Conservation (phyloP, 2,797 vertebrate species). For the Botia almorhae region DNA sequence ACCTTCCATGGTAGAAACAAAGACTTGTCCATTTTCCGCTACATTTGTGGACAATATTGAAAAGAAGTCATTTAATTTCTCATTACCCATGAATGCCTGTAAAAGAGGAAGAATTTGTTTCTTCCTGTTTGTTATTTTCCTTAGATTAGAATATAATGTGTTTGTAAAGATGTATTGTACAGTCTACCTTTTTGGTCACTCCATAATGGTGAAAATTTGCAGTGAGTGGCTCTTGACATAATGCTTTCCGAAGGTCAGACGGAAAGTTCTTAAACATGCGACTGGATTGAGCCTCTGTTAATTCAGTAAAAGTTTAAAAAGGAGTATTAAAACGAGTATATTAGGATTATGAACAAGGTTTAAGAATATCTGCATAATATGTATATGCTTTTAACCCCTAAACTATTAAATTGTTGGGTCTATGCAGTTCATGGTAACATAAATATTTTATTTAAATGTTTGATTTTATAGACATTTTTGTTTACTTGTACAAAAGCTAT, state of each 20-base stretch:
- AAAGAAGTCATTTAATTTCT: conserved; percentile 75
- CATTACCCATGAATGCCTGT: conserved; percentile 74
- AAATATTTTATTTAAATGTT: too few relatives aligned
- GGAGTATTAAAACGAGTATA: background rate
- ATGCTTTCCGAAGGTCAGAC: conserved; percentile 68
- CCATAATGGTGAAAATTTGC: conserved; percentile 83
- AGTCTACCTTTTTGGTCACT: conserved; percentile 71
- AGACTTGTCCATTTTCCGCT: conserved; percentile 71
- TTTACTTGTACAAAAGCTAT: too few relatives aligned
- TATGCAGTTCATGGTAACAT: too few relatives aligned
- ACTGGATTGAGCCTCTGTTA: conserved; percentile 74
- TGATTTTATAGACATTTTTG: too few relatives aligned
- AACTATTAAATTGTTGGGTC: too few relatives aligned
- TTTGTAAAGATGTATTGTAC: background rate
- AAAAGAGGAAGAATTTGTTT: conserved; percentile 16
- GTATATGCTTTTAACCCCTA: background rate
- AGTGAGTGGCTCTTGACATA: conserved; percentile 77
- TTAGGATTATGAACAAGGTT: background rate
- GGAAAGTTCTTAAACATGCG: conserved; percentile 76
- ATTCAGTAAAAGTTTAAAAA: background rate
- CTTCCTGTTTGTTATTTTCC: background rate
- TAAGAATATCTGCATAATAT: background rate
- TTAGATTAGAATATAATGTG: background rate
- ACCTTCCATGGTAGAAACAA: conserved; percentile 85
- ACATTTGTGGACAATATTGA: conserved; percentile 78